phyloP scores from a whole-genome alignment of 2,888 invertebrate species.

The Mellilla xanthometata region DNA sequence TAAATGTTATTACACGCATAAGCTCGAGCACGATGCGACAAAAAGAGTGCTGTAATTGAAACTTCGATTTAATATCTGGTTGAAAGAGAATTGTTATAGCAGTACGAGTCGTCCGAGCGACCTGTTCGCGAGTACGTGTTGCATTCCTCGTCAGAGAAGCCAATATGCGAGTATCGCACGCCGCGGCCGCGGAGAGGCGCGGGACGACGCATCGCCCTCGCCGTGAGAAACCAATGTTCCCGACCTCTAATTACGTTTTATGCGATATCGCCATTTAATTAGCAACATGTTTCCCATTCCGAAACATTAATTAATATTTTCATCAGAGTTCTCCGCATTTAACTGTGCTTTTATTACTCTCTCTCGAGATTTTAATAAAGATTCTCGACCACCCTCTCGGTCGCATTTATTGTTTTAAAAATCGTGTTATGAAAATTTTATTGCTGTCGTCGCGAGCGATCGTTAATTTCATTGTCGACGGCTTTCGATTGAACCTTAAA shows the following conservation, averaged over 20 bases:
- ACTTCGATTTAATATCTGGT: constrained; percentile 55
- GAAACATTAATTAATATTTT: constrained; percentile 82
- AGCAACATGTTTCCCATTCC: constrained; percentile 81
- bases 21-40: constrained; percentile 31
- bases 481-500: constrained; percentile 51
- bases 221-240: constrained; percentile 77
- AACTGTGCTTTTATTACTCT: constrained; percentile 80
- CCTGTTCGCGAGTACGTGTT: constrained; percentile 58
- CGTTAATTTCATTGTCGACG: constrained; percentile 57
- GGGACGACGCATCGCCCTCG: constrained; percentile 29
- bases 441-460: constrained; percentile 53
- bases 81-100: constrained; percentile 44
- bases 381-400: constrained; percentile 78
- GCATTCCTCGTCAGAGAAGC: constrained; percentile 63
- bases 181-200: constrained; percentile 25
- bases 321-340: constrained; percentile 79
- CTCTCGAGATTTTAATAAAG: constrained; percentile 80
- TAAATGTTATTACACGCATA: constrained; percentile 33
- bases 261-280: constrained; percentile 82
- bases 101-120: constrained; percentile 55
- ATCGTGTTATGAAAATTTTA: constrained; percentile 69
- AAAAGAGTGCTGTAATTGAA: constrained; percentile 54
- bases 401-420: constrained; percentile 70
- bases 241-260: constrained; percentile 80
- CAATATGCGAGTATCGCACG: constrained; percentile 36